Percentiles rank a stretch among this genome's conserved stretches.
These are phyloP conservation scores for Megalopta genalis DNA, from an alignment of 1,140 invertebrate species.

Conservation along the genomic window DNA sequence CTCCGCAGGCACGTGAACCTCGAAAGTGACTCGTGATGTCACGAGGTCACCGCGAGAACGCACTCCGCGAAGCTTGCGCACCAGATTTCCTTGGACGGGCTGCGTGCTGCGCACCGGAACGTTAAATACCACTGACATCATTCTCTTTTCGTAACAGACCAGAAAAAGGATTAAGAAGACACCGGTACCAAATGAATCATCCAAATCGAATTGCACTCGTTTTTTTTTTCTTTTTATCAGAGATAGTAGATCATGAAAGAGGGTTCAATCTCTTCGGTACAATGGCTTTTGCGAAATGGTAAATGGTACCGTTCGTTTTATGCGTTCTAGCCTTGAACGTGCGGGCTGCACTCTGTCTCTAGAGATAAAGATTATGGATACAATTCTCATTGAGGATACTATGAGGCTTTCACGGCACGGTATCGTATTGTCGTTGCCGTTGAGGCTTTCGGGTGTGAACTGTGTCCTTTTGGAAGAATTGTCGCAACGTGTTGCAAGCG, in stretches of 20 bases:
- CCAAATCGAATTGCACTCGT: neutral
- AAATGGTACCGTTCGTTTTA: neutral
- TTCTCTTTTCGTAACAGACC: neutral
- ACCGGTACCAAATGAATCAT: neutral
- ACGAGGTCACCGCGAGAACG: neutral
- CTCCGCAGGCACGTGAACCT: neutral
- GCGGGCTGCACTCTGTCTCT: too few relatives aligned
- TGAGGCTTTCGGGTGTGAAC: too few relatives aligned
- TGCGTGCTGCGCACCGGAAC: neutral
- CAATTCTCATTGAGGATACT: too few relatives aligned
- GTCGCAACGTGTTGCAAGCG: too few relatives aligned
- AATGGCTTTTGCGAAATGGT: neutral
- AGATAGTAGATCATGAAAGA: neutral
- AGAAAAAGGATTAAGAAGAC: neutral
- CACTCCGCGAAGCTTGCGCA: neutral
- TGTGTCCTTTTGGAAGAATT: too few relatives aligned
- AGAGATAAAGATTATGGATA: too few relatives aligned
- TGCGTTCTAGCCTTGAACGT: neutral
- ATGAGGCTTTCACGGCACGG: too few relatives aligned
- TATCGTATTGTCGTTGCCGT: too few relatives aligned
- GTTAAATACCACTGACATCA: conserved; percentile 1
- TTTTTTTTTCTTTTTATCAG: neutral
- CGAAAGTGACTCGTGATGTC: neutral
- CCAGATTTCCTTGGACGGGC: conserved; percentile 3
- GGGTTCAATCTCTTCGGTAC: neutral